phyloP scores from a whole-genome alignment of 2,113 vertebrate genomes.

The Gobio gobio region DNA sequence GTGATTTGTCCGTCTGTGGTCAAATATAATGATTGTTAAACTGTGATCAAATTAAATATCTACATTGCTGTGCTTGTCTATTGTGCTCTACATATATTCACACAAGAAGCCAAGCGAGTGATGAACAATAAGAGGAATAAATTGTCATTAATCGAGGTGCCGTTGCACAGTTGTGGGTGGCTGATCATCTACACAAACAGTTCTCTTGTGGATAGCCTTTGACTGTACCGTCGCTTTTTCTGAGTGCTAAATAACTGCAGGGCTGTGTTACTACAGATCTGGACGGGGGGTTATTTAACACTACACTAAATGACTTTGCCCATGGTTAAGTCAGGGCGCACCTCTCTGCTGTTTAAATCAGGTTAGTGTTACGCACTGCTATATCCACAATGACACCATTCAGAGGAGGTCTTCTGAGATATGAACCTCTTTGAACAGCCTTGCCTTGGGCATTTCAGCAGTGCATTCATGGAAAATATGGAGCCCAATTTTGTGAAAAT shows the following conservation, averaged over 20 bases:
- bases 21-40: not conserved
- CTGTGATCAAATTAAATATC: not conserved
- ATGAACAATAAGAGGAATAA: not conserved
- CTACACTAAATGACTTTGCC: conserved; percentile 71
- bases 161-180: conserved; percentile 4
- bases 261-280: conserved; percentile 20
- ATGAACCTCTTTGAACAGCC: conserved; percentile 26
- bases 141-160: not conserved
- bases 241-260: conserved; percentile 29
- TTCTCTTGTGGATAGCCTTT: conserved; percentile 16
- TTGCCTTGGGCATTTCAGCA: conserved; percentile 29
- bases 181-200: conserved; percentile 1
- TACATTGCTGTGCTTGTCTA: not conserved
- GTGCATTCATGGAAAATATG: not conserved
- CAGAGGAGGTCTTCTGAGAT: conserved; percentile 21
- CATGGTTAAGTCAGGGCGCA: conserved; percentile 66
- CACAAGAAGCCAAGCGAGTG: not conserved
- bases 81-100: not conserved
- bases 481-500: not conserved
- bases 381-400: conserved; percentile 68
- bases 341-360: conserved; percentile 58
- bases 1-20: not conserved
- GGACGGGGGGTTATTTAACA: conserved; percentile 52
- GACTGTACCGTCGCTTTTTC: not conserved
- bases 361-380: conserved; percentile 58